Evolutionary conservation across 2,888 invertebrate species (phyloP).

Genomic region (Anarsia innoxiella): DNA sequence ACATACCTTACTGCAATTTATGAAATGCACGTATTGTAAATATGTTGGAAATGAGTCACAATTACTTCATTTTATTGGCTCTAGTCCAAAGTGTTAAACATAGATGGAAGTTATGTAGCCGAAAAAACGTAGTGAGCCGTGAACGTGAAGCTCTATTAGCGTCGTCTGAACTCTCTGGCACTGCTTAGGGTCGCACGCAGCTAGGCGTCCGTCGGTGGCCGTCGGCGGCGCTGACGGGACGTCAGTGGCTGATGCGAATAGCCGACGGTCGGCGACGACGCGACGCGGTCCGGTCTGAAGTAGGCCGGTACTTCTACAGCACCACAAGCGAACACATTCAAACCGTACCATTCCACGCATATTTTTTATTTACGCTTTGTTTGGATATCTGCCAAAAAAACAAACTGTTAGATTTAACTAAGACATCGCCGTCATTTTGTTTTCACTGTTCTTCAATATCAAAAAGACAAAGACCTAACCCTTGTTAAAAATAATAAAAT

Average conservation of each 20-base stretch:
- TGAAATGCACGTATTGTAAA: too few species aligned
- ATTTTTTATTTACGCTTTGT: constrained; percentile 29
- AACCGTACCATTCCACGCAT: constrained; percentile 23
- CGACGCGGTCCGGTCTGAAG: neutral
- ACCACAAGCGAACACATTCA: constrained; percentile 5
- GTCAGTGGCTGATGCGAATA: constrained; percentile 9
- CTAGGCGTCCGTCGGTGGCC: neutral
- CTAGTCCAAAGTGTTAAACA: too few species aligned
- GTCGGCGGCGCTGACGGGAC: neutral
- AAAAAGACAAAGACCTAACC: too few species aligned
- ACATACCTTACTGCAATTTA: too few species aligned
- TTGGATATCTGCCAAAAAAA: constrained; percentile 37
- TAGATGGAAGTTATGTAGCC: too few species aligned
- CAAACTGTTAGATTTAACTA: constrained; percentile 48
- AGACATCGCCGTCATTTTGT: too few species aligned
- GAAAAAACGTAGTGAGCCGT: too few species aligned
- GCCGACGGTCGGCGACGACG: constrained; percentile 9
- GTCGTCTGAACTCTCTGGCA: neutral
- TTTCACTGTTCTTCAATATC: too few species aligned
- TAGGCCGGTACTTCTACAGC: neutral
- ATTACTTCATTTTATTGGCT: too few species aligned
- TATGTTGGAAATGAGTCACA: too few species aligned
- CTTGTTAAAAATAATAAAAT: too few species aligned
- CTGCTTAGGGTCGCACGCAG: neutral
- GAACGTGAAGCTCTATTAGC: constrained; percentile 1